phyloP scores from a whole-genome alignment of 2,113 vertebrate species.

The Hydrolagus affinis region DNA sequence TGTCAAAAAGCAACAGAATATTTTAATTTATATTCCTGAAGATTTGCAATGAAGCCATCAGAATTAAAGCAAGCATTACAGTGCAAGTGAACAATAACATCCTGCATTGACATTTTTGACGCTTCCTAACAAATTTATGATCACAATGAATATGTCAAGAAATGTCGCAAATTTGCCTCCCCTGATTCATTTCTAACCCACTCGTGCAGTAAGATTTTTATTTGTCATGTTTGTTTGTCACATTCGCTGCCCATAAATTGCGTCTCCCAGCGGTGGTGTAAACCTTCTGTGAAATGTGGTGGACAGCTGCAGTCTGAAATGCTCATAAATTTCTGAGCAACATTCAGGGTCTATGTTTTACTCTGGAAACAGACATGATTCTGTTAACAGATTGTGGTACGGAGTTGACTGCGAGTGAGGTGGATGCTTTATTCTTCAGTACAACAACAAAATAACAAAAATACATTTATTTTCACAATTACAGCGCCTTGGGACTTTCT shows the following conservation, averaged over 20 bases:
- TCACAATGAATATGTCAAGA: no score
- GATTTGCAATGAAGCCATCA: neutral
- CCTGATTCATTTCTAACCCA: neutral
- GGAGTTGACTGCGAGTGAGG: no score
- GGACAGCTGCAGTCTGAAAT: neutral
- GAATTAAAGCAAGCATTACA: neutral
- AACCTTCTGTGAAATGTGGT: neutral
- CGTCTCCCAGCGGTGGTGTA: neutral
- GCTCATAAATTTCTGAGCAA: neutral
- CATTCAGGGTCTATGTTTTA: neutral
- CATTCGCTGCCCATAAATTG: neutral
- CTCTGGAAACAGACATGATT: neutral
- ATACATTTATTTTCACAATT: no score
- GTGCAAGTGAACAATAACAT: neutral
- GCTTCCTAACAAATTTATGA: no score
- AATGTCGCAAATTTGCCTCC: no score
- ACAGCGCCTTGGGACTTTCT: no score
- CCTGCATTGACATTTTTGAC: no score
- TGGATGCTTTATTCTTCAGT: no score
- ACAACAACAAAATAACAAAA: no score
- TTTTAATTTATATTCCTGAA: neutral
- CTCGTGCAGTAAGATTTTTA: neutral
- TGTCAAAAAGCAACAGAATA: no score
- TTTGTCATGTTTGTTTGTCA: neutral
- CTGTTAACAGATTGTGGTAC: neutral